Base-by-base conservation (phyloP, 2,888 invertebrate species). In the Orthonychiurus folsomi region DNA sequence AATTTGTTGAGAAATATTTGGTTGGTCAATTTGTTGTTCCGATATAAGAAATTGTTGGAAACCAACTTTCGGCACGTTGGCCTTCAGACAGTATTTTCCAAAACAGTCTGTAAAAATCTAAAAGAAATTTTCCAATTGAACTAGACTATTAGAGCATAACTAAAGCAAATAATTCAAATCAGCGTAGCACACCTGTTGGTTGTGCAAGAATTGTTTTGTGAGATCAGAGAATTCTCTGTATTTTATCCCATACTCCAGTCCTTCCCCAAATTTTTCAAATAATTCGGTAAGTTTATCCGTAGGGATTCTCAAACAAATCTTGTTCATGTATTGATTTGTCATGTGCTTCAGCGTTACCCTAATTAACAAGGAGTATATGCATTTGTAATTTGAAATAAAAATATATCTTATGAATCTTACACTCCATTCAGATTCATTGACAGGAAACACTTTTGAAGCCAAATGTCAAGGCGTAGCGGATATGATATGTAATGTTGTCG, bases 21-120 rank as follows among this genome's bases (percentile, higher is more conserved):
- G 9, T 3, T 20, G 12, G 5, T 27, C 56, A 26, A 3, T 12
- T 28, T 9, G 12, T 50, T 59, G 59, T 23, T 59, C 59, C 2
- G 3, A 12, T 23, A 50, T 50, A 2, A 59, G 23, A 20, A 59
- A 59, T 48, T 59, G 37, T 24, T n/a, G 3, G 3, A 59, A 23
- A 3, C 50, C 59, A 2, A 25, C 23, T 20, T 12, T 48, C 2
- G 50, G 20, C 24, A 59, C n/a, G 3, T 23, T 20, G 3, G 48
- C 23, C 2, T 48, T 47, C 5, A 56, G 28, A n/a, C 28, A 26
- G 26, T 59, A 59, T 9, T 18, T 9, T 23, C 59, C 59, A 50
- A 59, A 59, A 20, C 59, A 59, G 24, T 59, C 59, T 23, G 59
- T 59, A 20, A 59, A 59, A 20, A 59, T 59, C 59, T 59, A 26